phyloP scores from a whole-genome alignment of 1,140 invertebrate genomes.

The Octopus sinensis region DNA sequence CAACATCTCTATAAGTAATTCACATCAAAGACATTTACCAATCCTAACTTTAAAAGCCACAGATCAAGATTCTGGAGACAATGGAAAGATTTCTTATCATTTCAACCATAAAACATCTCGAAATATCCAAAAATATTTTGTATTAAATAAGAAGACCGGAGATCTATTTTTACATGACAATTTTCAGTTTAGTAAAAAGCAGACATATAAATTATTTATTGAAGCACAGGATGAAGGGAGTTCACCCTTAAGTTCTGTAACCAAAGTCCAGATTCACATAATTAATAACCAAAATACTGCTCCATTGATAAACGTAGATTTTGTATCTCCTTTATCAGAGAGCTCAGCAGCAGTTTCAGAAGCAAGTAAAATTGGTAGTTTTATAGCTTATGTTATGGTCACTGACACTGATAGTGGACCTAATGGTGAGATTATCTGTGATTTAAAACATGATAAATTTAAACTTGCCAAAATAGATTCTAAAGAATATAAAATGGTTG shows the following conservation, averaged over 20 bases:
- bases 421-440: conserved; percentile 41
- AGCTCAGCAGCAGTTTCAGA: conserved; percentile 30
- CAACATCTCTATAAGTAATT: too few relatives aligned
- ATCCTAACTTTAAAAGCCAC: too few relatives aligned
- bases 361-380: conserved; percentile 34
- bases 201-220: conserved; percentile 32
- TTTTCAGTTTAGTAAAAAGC: conserved; percentile 28
- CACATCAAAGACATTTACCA: too few relatives aligned
- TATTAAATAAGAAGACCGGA: conserved; percentile 65
- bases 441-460: conserved; percentile 30
- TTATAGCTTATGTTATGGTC: conserved; percentile 42
- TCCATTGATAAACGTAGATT: conserved; percentile 33
- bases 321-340: conserved; percentile 31
- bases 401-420: conserved; percentile 40
- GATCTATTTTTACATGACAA: conserved; percentile 25
- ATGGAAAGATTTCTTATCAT: conserved; percentile 64
- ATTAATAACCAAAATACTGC: conserved; percentile 35
- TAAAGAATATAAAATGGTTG: conserved; percentile 35
- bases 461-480: conserved; percentile 31
- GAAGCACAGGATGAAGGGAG: conserved; percentile 35
- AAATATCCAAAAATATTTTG: conserved; percentile 79
- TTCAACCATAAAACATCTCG: conserved; percentile 78
- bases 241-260: conserved; percentile 27
- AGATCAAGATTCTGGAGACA: too few relatives aligned
- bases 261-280: conserved; percentile 28